Conservation (phyloP, 2,888 invertebrate species). For the Polydrusus tereticollis region DNA sequence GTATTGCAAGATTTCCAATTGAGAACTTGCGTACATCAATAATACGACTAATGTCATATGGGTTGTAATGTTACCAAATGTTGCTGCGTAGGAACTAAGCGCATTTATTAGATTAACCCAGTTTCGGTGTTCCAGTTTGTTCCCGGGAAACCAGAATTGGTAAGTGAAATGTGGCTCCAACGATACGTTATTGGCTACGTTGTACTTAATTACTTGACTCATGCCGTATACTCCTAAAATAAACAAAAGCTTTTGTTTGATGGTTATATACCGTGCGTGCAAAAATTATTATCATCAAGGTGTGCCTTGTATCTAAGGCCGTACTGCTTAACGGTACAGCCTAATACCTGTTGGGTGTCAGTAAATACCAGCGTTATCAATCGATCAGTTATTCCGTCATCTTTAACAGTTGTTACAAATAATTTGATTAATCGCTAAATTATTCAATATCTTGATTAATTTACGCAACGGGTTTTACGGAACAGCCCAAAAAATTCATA, state of each 20-base stretch:
- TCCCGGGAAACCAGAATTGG: constrained; percentile 2
- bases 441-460: too few species aligned
- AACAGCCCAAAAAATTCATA: too few species aligned
- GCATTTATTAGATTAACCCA: neutral
- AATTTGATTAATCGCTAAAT: too few species aligned
- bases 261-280: too few species aligned
- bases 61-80: neutral
- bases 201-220: neutral
- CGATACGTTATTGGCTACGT: neutral
- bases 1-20: neutral
- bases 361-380: too few species aligned
- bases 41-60: neutral
- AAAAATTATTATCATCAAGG: too few species aligned
- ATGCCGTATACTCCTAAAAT: neutral
- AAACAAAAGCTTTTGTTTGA: neutral
- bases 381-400: too few species aligned
- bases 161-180: constrained; percentile 13
- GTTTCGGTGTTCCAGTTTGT: constrained; percentile 6
- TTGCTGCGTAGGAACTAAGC: neutral
- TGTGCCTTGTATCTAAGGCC: too few species aligned
- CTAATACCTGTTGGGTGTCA: too few species aligned
- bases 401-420: too few species aligned
- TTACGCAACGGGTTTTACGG: too few species aligned
- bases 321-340: too few species aligned
- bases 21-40: neutral